Base-by-base conservation (phyloP, 2,888 invertebrate species). In the Corythucha ciliata region DNA sequence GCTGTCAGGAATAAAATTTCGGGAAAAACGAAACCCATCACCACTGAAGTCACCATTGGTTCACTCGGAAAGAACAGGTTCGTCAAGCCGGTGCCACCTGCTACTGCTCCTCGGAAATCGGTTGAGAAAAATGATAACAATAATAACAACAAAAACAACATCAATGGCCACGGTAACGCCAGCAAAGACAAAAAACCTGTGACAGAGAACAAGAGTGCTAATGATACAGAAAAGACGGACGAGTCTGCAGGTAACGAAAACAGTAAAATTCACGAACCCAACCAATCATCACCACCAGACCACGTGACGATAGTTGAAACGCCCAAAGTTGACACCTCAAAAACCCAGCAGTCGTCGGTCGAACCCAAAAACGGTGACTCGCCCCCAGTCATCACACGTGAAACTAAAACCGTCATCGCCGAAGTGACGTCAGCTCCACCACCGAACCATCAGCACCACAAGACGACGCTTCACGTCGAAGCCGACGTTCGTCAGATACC, bases 31-130 rank as follows among this genome's bases (percentile, higher is more conserved):
- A 45, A 40, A 16, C 46, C 54, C 10, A 47, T 50, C 27, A 54
- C 45, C 25, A 51, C 51, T n/a, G 51, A 51, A 36, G 36, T 51
- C n/a, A 51, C 44, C 37, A 34, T 41, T 2, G 51, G 51, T 16
- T 37, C 42, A 4, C 26, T 41, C 4, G 16, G 18, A 6, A 22
- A 24, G 14, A 40, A 32, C 29, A 25, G 45, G 36, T 18, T 53
- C 14, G n/a, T n/a, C n/a, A n/a, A n/a, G n/a, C n/a, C n/a, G n/a
- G 24, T 4, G 12, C 21, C 47, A 3, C 49, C 49, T 12, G 33
- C 24, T 24, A 26, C 49, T 18, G 36, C 22, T 4, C 32, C 45
- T 7, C 26, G 37, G 27, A 18, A 22, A 10, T 37, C 26, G 2
- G 14, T 45, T 16, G 39, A 24, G 8, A 45, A 44, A 14, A 7